Base-by-base conservation (phyloP, 1,140 invertebrate species). In the Diuraphis noxia region DNA sequence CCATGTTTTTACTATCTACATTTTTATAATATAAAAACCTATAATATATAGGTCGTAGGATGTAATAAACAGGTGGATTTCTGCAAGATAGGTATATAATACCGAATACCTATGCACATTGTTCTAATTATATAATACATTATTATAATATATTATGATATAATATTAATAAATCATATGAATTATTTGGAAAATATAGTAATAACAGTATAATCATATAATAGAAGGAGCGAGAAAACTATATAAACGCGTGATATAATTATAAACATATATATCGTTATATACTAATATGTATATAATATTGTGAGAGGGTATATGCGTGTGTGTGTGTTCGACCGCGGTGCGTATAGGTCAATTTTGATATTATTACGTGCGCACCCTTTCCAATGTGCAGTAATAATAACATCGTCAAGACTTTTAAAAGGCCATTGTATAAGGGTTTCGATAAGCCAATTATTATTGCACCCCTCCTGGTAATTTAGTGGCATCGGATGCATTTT, bases 341-440 rank as follows among this genome's bases (percentile, higher is more conserved):
- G 40, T 43, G 40, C n/a, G 84, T 34, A 85, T 85, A 46, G 84
- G 84, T 85, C 84, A 46, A 85, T 85, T 85, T 85, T 46, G 84
- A 85, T 85, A 85, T 36, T 46, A 46, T 46, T 46, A 85, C 84
- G 19, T 7, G 19, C 30, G 5, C 84, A 85, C 84, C 84, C 84
- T 85, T 85, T 85, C n/a, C 84, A 30, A 49, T 46, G 82, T 46
- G 38, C 34, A 41, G 82, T n/a, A 34, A n/a, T 85, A 85, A 85
- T 46, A 85, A 46, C 41, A 85, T 85, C 30, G 41, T 85, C 41
- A 46, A 46, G 84, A 85, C 84, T 85, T 46, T 46, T 46, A 85
- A 85, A 85, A 85, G 41, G 43, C 84, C 84, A 46, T 46, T 46
- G 84, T 86, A 49, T 23, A 86, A 52, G 84, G 84, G 84, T 86